Evolutionary conservation across 2,797 vertebrate species (phyloP).

Genomic region (Eurystomus glaucurus): DNA sequence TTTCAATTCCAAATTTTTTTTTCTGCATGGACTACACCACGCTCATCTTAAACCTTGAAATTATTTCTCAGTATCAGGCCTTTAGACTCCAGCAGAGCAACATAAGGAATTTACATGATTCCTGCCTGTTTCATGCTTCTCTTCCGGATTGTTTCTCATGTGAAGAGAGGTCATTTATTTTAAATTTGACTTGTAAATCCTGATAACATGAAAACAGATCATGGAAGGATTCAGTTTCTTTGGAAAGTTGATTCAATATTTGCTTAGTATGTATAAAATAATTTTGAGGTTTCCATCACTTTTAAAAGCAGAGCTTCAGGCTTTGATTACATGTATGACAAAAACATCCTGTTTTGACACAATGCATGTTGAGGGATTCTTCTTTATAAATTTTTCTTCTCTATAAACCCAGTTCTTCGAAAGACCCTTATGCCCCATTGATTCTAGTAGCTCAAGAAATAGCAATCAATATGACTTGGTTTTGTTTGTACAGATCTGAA

Average conservation of each 20-base stretch:
- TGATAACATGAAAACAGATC: background rate
- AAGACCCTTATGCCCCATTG: background rate
- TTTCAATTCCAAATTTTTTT: background rate
- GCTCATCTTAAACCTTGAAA: background rate
- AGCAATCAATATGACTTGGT: background rate
- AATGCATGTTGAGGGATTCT: background rate
- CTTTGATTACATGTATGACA: background rate
- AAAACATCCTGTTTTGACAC: background rate
- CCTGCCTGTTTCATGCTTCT: background rate
- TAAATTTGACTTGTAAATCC: background rate
- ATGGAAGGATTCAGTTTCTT: background rate
- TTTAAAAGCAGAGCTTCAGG: background rate
- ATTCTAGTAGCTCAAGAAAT: background rate
- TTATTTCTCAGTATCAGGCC: background rate
- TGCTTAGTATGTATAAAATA: background rate
- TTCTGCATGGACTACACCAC: background rate
- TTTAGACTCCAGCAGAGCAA: background rate
- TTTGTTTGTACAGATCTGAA: slow-evolving; percentile 89
- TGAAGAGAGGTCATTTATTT: background rate
- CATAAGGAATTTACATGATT: background rate
- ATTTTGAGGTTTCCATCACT: background rate
- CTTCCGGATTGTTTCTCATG: background rate
- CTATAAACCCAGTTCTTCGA: background rate
- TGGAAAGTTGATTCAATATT: background rate
- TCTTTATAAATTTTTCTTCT: background rate